Base-by-base conservation (phyloP, 2,888 invertebrate genomes). In the Epistrophella euchroma region DNA sequence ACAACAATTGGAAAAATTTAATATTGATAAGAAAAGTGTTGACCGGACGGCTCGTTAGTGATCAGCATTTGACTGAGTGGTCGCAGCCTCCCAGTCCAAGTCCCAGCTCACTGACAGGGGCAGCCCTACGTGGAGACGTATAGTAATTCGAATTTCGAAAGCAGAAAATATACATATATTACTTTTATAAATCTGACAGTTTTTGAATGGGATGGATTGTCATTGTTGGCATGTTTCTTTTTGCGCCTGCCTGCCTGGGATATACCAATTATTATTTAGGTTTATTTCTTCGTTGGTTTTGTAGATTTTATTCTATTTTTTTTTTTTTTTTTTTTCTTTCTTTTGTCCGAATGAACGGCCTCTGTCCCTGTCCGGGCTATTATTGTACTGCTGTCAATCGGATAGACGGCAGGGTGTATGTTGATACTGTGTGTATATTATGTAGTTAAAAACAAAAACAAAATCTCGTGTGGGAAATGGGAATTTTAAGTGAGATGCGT, bases 21-120 rank as follows among this genome's bases (percentile, higher is more conserved):
- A 40, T 10, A 64, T 35, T 81, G 86, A 86, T 86, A 86, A 82
- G 77, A 62, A 64, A 81, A 86, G 35, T 77, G 86, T 86, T 82
- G 81, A 81, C 73, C 80, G 55, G 81, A 81, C 73, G 76, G 55
- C 25, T 40, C 56, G 66, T 28, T 70, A 81, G 50, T 71, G 86
- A 86, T 86, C 86, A 86, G 82, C 86, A 74, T 71, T 74, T 52
- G 81, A 85, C 68, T 68, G 85, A 85, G 72, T 85, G 80, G 40
- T 74, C 50, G 17, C 45, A 43, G 56, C 55, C 47, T 64, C 64
- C 45, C 55, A 32, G 47, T 25, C 25, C 25, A 4, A 32, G 32
- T 32, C 32, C 45, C 55, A 43, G 40, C 62, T 40, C 11, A 40
- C 15, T 35, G 52, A 7, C 45, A 40, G 32, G 32, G 32, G 32